Evolutionary conservation across 2,797 vertebrate species (phyloP).

Genomic region (Smutsia temminckii): DNA sequence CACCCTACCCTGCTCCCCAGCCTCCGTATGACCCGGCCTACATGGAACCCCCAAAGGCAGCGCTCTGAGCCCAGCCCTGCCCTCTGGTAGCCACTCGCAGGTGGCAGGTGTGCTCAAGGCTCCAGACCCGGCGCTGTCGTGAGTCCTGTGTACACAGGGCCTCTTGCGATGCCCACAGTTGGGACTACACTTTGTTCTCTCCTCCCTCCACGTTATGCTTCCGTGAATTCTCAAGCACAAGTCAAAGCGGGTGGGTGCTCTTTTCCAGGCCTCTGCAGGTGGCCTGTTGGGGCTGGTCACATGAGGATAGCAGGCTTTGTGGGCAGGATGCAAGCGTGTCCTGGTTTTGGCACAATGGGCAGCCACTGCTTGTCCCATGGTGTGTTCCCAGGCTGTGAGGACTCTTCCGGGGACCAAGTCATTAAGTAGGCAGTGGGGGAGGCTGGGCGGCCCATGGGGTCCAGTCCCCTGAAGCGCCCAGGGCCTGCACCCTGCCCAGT

Average conservation of each 20-base stretch:
- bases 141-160: neutral
- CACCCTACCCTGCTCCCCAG: slow-evolving; percentile 84
- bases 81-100: neutral
- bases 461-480: neutral
- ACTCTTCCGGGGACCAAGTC: neutral
- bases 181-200: slow-evolving; percentile 13
- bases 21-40: slow-evolving; percentile 94
- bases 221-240: slow-evolving; percentile 21
- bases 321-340: neutral
- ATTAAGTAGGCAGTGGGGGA: neutral
- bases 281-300: too few species aligned
- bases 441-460: neutral
- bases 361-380: neutral
- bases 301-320: neutral
- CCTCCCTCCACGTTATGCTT: slow-evolving; percentile 52
- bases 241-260: neutral
- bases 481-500: neutral
- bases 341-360: neutral
- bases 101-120: too few species aligned
- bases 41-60: slow-evolving; percentile 86
- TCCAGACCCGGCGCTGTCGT: neutral
- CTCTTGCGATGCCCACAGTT: neutral
- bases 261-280: neutral
- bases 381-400: neutral
- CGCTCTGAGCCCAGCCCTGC: slow-evolving; percentile 77